Conservation (phyloP, 1,140 invertebrate species). For the Halesus radiatus region DNA sequence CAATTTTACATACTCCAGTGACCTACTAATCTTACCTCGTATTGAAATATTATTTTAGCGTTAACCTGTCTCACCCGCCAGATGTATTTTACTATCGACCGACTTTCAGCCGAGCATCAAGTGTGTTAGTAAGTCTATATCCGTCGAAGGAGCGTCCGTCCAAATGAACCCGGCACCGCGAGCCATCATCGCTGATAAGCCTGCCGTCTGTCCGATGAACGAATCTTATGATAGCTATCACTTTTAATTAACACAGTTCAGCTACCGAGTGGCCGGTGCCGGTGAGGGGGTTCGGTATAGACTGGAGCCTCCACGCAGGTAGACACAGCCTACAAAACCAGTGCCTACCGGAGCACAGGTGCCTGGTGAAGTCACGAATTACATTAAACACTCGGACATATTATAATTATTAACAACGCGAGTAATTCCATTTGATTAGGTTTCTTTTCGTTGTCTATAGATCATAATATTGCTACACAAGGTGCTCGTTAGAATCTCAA, state of each 20-base stretch:
- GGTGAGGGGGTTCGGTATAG: not conserved
- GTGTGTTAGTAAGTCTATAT: too few species aligned
- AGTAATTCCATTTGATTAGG: constrained; percentile 48
- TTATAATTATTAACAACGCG: constrained; percentile 50
- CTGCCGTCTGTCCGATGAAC: constrained; percentile 8
- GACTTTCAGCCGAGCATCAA: too few species aligned
- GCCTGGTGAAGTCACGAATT: constrained; percentile 51
- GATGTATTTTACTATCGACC: too few species aligned
- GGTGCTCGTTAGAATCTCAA: constrained; percentile 7
- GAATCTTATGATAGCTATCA: constrained; percentile 51
- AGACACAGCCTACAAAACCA: not conserved
- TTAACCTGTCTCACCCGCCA: too few species aligned
- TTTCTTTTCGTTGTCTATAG: constrained; percentile 28
- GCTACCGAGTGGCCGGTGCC: constrained; percentile 41
- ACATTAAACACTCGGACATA: constrained; percentile 53
- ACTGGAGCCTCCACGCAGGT: not conserved
- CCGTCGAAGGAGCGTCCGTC: too few species aligned
- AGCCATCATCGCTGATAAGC: too few species aligned
- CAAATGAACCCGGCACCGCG: too few species aligned
- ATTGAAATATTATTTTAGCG: too few species aligned
- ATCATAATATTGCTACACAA: constrained; percentile 28
- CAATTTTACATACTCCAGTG: too few species aligned
- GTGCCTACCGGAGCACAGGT: constrained; percentile 50
- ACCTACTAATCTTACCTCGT: too few species aligned
- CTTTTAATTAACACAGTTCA: constrained; percentile 53